Conservation (phyloP, 2,888 invertebrate species). For the Abrostola triplasia region DNA sequence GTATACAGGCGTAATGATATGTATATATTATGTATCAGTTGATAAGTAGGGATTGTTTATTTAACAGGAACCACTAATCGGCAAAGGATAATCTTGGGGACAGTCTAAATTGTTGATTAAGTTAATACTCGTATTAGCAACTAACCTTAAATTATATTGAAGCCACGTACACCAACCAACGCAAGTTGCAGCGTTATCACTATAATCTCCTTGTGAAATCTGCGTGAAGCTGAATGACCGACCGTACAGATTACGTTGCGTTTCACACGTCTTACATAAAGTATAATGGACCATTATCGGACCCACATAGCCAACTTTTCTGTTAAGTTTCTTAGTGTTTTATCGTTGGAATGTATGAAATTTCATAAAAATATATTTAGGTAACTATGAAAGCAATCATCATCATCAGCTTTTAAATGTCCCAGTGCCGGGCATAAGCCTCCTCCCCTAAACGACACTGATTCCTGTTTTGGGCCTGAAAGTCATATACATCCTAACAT, state of each 20-base stretch:
- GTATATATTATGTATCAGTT: too few relatives aligned
- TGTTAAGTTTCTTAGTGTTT: background rate
- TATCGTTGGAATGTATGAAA: background rate
- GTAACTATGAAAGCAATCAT: too few relatives aligned
- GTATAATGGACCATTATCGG: constrained; percentile 32
- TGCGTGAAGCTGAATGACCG: constrained; percentile 28
- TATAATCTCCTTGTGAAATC: constrained; percentile 49
- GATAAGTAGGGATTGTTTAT: too few relatives aligned
- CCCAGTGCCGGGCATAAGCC: too few relatives aligned
- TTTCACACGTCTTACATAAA: constrained; percentile 43
- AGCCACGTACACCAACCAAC: constrained; percentile 26
- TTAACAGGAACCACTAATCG: too few relatives aligned
- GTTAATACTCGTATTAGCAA: background rate
- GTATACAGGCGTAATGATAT: too few relatives aligned
- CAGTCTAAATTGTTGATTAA: too few relatives aligned
- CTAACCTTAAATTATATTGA: background rate
- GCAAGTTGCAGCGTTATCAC: constrained; percentile 38
- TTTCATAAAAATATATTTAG: background rate
- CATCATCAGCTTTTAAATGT: too few relatives aligned
- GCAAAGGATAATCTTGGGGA: too few relatives aligned
- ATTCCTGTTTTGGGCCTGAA: too few relatives aligned
- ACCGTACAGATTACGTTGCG: constrained; percentile 35
- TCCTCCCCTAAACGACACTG: too few relatives aligned
- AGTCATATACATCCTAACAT: too few relatives aligned
- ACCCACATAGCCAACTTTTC: constrained; percentile 11